Conservation (phyloP, 2,113 vertebrate genomes). For the Pica pica region DNA sequence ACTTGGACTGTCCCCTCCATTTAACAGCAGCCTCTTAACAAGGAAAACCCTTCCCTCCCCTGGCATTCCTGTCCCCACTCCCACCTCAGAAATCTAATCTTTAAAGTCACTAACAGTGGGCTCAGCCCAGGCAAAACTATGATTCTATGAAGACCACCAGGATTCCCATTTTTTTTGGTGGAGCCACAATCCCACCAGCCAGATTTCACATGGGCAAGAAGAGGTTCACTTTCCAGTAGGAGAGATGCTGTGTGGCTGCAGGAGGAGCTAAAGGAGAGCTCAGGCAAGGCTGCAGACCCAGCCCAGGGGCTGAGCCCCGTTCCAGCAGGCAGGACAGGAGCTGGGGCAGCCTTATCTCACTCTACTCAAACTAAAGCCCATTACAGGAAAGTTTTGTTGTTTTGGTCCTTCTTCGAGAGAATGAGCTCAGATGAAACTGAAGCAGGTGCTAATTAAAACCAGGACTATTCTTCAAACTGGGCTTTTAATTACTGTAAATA, state of each 20-base stretch:
- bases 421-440: conserved; percentile 53
- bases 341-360: neutral
- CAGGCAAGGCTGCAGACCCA: neutral
- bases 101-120: neutral
- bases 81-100: neutral
- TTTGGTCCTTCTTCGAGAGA: conserved; percentile 10
- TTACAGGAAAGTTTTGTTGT: neutral
- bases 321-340: neutral
- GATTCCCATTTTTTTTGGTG: neutral
- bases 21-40: neutral
- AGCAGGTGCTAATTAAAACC: conserved; percentile 65
- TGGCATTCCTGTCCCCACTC: neutral
- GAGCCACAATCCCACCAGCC: neutral
- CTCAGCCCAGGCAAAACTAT: neutral
- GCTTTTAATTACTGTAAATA: conserved; percentile 60
- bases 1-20: neutral
- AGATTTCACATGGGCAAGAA: neutral
- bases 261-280: neutral
- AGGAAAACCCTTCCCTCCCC: neutral
- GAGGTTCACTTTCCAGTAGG: neutral
- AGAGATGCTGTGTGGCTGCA: neutral
- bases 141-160: neutral
- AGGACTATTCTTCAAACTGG: neutral
- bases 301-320: rapidly evolving
- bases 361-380: neutral